Evolutionary conservation across 1,140 invertebrate genomes (phyloP).

Genomic region (Wiebesia pumilae): DNA sequence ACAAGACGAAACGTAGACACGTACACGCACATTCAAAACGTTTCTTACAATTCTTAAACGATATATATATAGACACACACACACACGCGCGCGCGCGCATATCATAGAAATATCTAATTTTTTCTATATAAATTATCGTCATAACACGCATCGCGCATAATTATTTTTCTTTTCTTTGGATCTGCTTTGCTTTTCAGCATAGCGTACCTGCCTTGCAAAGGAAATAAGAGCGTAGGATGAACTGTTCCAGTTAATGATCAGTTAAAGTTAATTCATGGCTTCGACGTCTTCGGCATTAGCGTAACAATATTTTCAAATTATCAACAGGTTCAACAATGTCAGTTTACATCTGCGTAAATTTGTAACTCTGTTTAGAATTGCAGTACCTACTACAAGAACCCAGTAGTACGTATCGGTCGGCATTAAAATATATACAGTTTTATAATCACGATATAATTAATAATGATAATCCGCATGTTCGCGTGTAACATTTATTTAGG

Average conservation of each 20-base stretch:
- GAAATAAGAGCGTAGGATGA: not conserved
- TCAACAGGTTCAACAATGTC: not conserved
- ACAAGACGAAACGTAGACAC: conserved; percentile 65
- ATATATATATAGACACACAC: too few relatives aligned
- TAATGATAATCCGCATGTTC: too few relatives aligned
- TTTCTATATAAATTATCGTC: conserved; percentile 40
- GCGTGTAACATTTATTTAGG: too few relatives aligned
- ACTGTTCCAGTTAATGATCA: not conserved
- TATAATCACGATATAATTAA: too few relatives aligned
- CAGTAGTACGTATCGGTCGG: not conserved
- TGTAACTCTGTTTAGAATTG: not conserved
- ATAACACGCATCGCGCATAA: conserved; percentile 34
- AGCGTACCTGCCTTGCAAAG: conserved; percentile 18
- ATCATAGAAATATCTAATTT: conserved; percentile 60
- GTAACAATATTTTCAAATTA: not conserved
- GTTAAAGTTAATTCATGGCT: not conserved
- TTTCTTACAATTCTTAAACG: conserved; percentile 64
- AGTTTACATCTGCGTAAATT: not conserved
- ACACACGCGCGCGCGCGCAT: too few relatives aligned
- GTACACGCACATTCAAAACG: conserved; percentile 67
- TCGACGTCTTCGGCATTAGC: not conserved
- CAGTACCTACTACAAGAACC: not conserved
- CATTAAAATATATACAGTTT: not conserved
- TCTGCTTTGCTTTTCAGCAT: conserved; percentile 38
- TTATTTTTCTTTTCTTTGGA: conserved; percentile 15